These are phyloP conservation scores for Andrena praecox DNA, from an alignment of 2,888 invertebrate genomes.

Conservation along the genomic window DNA sequence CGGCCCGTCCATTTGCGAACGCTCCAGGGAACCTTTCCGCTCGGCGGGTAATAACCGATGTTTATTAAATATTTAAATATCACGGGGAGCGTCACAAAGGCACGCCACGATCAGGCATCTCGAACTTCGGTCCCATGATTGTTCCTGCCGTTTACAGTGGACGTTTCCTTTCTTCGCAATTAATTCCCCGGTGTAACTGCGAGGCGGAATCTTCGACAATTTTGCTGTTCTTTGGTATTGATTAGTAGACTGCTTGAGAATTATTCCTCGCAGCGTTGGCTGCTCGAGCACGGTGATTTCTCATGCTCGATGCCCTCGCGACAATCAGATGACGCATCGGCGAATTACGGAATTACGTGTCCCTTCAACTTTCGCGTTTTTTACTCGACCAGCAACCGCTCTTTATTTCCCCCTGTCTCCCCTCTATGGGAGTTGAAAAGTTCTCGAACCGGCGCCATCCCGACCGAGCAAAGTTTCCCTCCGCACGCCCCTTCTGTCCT, in stretches of 20 bases:
- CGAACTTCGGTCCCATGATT: background rate
- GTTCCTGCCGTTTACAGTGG: background rate
- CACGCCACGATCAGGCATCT: background rate
- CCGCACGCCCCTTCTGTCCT: background rate
- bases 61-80: constrained; percentile 24
- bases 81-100: background rate
- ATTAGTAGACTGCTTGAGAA: too few species aligned
- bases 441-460: constrained; percentile 41
- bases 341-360: constrained; percentile 25
- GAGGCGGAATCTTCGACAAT: too few species aligned
- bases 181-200: too few species aligned
- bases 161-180: background rate
- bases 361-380: constrained; percentile 11
- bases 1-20: background rate
- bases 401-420: constrained; percentile 12
- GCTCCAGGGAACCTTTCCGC: background rate
- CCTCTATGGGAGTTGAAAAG: constrained; percentile 35
- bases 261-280: background rate
- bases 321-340: constrained; percentile 24
- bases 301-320: background rate
- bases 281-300: background rate
- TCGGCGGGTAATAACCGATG: constrained; percentile 4
- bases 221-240: too few species aligned
- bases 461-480: constrained; percentile 39
- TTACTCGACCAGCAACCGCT: constrained; percentile 9